A percentile compares a stretch with the other conserved stretches of the same genome.
Conservation (phyloP, 35 echinoderm and acorn worm genomes). For the Stichopus chloronotus region DNA sequence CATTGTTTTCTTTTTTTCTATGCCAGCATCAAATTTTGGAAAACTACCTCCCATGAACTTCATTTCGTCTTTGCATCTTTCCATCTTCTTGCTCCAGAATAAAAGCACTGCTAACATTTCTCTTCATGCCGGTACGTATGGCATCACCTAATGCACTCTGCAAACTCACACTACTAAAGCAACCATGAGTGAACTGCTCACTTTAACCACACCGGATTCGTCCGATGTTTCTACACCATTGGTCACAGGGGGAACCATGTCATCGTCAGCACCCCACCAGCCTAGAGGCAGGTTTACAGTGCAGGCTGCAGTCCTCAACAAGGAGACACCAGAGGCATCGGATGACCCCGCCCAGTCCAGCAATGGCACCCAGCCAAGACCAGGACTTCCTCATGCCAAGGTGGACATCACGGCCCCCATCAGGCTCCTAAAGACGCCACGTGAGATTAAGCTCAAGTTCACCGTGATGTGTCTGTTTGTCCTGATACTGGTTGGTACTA, state of each 20-base stretch:
- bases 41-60: neutral
- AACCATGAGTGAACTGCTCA: conserved; percentile 28
- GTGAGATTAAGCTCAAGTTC: conserved; percentile 70
- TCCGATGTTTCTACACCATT: conserved; percentile 65
- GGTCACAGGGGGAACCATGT: conserved; percentile 23
- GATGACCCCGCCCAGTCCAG: neutral
- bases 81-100: neutral
- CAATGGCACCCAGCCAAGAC: neutral
- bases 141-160: conserved; percentile 17
- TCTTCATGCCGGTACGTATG: neutral
- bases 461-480: conserved; percentile 56
- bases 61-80: neutral
- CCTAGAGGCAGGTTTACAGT: conserved; percentile 19
- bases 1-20: no score
- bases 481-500: conserved; percentile 47
- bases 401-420: conserved; percentile 57
- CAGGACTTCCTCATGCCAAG: neutral
- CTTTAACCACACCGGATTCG: conserved; percentile 1
- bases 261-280: neutral
- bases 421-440: conserved; percentile 59
- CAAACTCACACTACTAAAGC: conserved; percentile 16
- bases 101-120: conserved; percentile 42
- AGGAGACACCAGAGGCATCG: neutral
- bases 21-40: no score
- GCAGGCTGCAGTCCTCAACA: conserved; percentile 31